These are phyloP conservation scores for Rhinella marina DNA, from an alignment of 2,797 vertebrate genomes.

Conservation along the genomic window DNA sequence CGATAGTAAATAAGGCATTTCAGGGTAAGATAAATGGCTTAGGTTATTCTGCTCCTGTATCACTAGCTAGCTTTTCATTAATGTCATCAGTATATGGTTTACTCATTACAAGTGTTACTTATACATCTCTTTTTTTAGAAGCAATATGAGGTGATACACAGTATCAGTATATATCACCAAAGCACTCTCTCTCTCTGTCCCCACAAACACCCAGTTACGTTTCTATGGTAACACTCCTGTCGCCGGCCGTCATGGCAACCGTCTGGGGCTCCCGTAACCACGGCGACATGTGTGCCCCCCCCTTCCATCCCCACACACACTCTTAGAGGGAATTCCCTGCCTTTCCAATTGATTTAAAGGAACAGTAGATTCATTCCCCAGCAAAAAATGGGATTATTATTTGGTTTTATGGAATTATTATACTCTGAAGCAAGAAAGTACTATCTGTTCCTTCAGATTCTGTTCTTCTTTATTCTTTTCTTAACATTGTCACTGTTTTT, in stretches of 20 bases:
- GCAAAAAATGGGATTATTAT: neutral
- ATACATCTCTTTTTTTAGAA: slow-evolving; percentile 26
- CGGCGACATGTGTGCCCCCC: slow-evolving; percentile 45
- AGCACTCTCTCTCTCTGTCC: slow-evolving; percentile 42
- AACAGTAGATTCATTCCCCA: slow-evolving; percentile 8
- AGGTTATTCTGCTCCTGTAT: neutral
- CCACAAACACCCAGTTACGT: slow-evolving; percentile 59
- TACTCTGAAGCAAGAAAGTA: neutral
- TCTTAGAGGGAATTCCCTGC: slow-evolving; percentile 68
- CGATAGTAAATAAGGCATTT: slow-evolving; percentile 2
- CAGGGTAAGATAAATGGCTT: neutral
- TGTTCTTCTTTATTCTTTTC: neutral
- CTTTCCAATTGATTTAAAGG: slow-evolving; percentile 61
- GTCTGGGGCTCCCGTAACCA: slow-evolving; percentile 58
- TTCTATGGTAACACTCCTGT: slow-evolving; percentile 67
- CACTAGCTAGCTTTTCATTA: neutral
- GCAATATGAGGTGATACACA: slow-evolving; percentile 37
- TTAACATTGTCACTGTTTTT: neutral
- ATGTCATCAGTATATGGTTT: neutral
- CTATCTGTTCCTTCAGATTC: neutral
- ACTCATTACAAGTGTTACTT: neutral
- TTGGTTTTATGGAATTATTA: too few relatives aligned
- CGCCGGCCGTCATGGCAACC: slow-evolving; percentile 63
- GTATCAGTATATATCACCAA: slow-evolving; percentile 36
- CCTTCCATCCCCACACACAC: slow-evolving; percentile 62